These are phyloP conservation scores for Habrosyne pyritoides DNA, from an alignment of 2,888 invertebrate genomes.

Conservation along the genomic window DNA sequence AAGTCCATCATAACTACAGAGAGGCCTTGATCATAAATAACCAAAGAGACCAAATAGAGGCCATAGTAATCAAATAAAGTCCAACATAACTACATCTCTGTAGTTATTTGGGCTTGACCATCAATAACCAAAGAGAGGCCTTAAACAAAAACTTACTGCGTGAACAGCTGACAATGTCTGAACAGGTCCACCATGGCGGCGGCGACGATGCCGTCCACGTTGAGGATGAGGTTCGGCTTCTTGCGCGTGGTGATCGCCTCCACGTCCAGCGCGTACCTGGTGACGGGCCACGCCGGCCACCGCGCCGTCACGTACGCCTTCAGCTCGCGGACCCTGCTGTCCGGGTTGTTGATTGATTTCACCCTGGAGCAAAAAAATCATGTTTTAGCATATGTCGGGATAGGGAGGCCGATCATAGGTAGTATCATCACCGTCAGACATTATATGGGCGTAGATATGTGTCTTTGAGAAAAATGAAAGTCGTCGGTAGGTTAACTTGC, in stretches of 20 bases:
- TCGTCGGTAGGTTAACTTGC: no score
- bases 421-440: no score
- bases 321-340: slow-evolving; percentile 98
- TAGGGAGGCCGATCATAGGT: no score
- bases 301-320: slow-evolving; percentile 97
- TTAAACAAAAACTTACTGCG: slow-evolving; percentile 83
- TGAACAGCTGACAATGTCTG: slow-evolving; percentile 96
- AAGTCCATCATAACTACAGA: background rate
- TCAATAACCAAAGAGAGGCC: background rate
- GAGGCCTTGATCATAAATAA: background rate
- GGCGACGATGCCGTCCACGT: slow-evolving; percentile 99
- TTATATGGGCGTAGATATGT: no score
- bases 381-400: background rate
- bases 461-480: no score
- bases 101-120: no score
- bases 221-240: slow-evolving; percentile 99
- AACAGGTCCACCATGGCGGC: slow-evolving; percentile 98
- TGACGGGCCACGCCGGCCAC: slow-evolving; percentile 97
- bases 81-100: no score
- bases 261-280: slow-evolving; percentile 97
- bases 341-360: slow-evolving; percentile 98
- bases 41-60: no score
- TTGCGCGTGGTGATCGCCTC: slow-evolving; percentile 99
- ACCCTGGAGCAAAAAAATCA: slow-evolving; percentile 73
- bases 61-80: no score